Conservation (phyloP, 1,140 invertebrate species). For the Drosophila bifasciata region DNA sequence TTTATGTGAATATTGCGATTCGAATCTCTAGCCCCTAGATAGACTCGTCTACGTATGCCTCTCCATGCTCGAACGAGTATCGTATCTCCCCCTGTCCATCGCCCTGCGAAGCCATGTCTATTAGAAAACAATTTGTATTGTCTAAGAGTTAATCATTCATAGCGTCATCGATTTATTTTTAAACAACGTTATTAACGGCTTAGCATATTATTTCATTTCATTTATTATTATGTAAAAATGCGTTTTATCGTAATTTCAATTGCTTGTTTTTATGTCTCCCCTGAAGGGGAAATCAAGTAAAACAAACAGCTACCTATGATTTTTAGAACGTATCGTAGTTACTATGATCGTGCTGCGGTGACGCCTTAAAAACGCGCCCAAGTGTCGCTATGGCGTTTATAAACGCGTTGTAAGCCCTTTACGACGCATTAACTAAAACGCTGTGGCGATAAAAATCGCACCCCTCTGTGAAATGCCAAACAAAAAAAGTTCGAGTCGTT, state of each 20-base stretch:
- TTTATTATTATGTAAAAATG: conserved; percentile 58
- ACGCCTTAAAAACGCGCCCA: too few relatives aligned
- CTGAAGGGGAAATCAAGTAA: conserved; percentile 2
- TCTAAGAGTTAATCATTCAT: conserved; percentile 77
- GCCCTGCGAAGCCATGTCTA: conserved; percentile 43
- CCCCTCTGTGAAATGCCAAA: too few relatives aligned
- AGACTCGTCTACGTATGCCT: conserved; percentile 41
- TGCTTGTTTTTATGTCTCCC: conserved; percentile 22
- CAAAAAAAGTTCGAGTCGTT: too few relatives aligned
- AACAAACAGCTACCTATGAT: neutral
- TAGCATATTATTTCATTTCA: conserved; percentile 67
- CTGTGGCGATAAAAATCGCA: neutral
- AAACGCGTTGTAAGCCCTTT: too few relatives aligned
- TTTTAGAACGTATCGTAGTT: neutral
- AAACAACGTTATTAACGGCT: conserved; percentile 72
- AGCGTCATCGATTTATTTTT: conserved; percentile 80
- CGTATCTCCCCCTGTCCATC: neutral
- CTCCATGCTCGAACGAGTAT: too few relatives aligned
- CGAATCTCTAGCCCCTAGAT: conserved; percentile 61
- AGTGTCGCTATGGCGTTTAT: too few relatives aligned
- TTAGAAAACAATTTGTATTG: conserved; percentile 82
- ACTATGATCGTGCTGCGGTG: too few relatives aligned
- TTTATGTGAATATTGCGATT: conserved; percentile 78
- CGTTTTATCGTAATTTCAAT: conserved; percentile 53
- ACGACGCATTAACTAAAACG: neutral